phyloP scores from a whole-genome alignment of 1,140 invertebrate species.

The Meloidogyne floridensis region DNA sequence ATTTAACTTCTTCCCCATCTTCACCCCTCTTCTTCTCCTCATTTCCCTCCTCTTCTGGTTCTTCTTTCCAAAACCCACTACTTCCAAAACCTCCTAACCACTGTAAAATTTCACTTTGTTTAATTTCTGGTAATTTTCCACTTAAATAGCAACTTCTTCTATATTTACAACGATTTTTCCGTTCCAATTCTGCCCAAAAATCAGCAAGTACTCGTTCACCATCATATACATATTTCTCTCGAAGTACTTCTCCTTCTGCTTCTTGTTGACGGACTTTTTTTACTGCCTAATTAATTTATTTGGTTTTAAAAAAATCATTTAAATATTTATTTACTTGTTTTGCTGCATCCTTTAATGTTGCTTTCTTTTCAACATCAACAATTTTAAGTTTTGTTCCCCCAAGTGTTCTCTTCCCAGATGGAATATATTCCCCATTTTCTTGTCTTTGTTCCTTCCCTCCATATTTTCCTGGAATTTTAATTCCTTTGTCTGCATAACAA shows the following conservation, averaged over 20 bases:
- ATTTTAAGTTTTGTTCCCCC: not conserved
- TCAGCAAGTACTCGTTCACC: slow-evolving; percentile 20
- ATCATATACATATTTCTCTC: slow-evolving; percentile 1
- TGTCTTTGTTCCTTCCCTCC: not conserved
- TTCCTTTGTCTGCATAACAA: slow-evolving; percentile 17
- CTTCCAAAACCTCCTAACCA: slow-evolving; percentile 13
- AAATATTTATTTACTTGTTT: not conserved
- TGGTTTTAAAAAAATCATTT: not conserved
- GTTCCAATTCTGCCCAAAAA: slow-evolving; percentile 14
- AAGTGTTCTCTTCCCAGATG: not conserved
- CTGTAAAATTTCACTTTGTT: not conserved
- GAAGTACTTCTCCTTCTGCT: slow-evolving; percentile 11
- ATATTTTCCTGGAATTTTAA: not conserved
- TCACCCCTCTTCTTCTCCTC: not conserved
- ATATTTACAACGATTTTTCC: slow-evolving; percentile 28
- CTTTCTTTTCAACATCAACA: not conserved
- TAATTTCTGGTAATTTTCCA: slow-evolving; percentile 8
- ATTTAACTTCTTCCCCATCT: not conserved
- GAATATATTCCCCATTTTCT: not conserved
- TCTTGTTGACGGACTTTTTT: slow-evolving; percentile 10
- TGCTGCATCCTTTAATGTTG: slow-evolving; percentile 18
- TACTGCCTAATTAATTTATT: slow-evolving; percentile 2
- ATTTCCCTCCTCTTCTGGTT: not conserved
- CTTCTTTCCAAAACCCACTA: not conserved
- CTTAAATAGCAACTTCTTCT: slow-evolving; percentile 17